These are phyloP conservation scores for Rhodeus uyekii DNA, from an alignment of 2,797 vertebrate species.

Conservation along the genomic window DNA sequence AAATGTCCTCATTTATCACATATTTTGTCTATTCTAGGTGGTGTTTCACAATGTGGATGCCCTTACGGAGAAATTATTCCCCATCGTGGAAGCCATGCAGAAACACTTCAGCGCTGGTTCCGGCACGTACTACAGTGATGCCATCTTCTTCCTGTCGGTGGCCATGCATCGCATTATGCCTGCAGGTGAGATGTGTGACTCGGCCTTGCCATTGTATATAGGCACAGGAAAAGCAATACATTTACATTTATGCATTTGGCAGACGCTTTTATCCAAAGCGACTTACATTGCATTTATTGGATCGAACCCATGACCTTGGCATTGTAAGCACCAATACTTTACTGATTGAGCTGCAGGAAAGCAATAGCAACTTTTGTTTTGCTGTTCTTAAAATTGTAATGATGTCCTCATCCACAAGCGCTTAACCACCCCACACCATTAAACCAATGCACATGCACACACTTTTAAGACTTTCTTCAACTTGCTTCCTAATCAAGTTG, in stretches of 20 bases:
- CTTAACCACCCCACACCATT: too few species aligned
- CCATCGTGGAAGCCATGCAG: constrained; percentile 93
- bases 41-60: constrained; percentile 86
- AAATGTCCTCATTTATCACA: neutral
- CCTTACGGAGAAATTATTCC: constrained; percentile 90
- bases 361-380: too few species aligned
- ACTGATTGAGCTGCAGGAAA: too few species aligned
- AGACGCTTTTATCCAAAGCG: too few species aligned
- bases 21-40: constrained; percentile 73
- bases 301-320: too few species aligned
- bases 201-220: neutral
- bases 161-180: constrained; percentile 97
- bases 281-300: too few species aligned
- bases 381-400: neutral
- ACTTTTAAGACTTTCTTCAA: too few species aligned
- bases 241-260: too few species aligned
- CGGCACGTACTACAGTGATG: constrained; percentile 92
- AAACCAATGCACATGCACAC: too few species aligned
- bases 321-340: too few species aligned
- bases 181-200: constrained; percentile 76
- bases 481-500: too few species aligned
- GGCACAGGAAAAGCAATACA: neutral
- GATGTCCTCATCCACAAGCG: neutral
- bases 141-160: constrained; percentile 97
- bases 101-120: constrained; percentile 95